Conservation (phyloP, 2,797 vertebrate genomes). For the Aselliscus stoliczkanus region DNA sequence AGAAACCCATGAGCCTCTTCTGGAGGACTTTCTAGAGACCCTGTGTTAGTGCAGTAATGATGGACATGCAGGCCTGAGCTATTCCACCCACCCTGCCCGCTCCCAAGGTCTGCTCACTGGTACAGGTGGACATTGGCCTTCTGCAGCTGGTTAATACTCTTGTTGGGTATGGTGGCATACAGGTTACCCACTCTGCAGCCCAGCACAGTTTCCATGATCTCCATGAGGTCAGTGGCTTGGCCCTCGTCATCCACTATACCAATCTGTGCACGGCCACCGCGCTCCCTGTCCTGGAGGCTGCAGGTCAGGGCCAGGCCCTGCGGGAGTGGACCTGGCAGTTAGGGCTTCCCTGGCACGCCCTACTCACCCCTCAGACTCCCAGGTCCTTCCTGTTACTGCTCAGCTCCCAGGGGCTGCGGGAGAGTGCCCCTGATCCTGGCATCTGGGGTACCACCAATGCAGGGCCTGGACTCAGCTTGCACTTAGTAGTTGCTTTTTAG, state of each 20-base stretch:
- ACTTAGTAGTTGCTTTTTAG: not conserved
- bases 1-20: not conserved
- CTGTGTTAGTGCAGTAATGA: not conserved
- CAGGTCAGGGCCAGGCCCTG: slow-evolving; percentile 87
- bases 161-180: slow-evolving; percentile 76
- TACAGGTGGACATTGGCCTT: slow-evolving; percentile 86
- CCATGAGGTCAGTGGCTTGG: slow-evolving; percentile 76
- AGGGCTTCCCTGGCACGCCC: not conserved
- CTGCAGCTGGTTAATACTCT: slow-evolving; percentile 81
- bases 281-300: slow-evolving; percentile 88
- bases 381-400: not conserved
- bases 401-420: not conserved
- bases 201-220: slow-evolving; percentile 79
- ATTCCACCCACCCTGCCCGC: not conserved
- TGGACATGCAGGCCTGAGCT: not conserved
- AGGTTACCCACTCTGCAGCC: slow-evolving; percentile 79
- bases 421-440: not conserved
- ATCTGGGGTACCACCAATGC: not conserved
- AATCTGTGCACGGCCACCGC: slow-evolving; percentile 87
- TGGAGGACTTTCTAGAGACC: not conserved
- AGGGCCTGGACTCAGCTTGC: not conserved
- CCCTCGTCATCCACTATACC: slow-evolving; percentile 83
- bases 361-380: not conserved
- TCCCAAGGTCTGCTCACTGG: slow-evolving; percentile 82
- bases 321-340: not conserved